phyloP scores from a whole-genome alignment of 2,888 invertebrate species.

The Strigamia transsilvanica region DNA sequence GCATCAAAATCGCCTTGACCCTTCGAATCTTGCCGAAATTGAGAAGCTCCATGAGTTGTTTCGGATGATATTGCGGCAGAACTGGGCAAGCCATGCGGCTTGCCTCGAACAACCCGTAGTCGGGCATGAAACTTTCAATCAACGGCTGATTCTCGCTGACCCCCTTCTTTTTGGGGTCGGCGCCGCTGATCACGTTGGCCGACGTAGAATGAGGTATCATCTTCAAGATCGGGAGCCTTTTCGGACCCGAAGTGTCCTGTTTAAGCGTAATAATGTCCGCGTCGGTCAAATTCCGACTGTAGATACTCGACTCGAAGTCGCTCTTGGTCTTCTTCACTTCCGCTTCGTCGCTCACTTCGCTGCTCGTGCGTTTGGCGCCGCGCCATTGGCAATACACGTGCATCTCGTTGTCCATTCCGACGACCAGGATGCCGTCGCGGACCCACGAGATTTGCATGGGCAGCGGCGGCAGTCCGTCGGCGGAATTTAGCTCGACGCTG shows the following conservation, averaged over 20 bases:
- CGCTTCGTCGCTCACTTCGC: background rate
- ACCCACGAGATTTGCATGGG: conserved; percentile 99
- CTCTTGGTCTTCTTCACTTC: conserved; percentile 18
- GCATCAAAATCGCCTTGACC: conserved; percentile 97
- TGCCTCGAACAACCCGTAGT: conserved; percentile 95
- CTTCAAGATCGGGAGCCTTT: conserved; percentile 56
- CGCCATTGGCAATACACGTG: conserved; percentile 98
- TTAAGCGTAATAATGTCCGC: conserved; percentile 59
- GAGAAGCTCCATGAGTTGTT: conserved; percentile 96
- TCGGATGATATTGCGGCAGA: conserved; percentile 98
- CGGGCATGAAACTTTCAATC: conserved; percentile 76
- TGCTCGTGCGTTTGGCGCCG: background rate
- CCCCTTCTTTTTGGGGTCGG: conserved; percentile 58
- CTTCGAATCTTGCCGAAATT: conserved; percentile 98
- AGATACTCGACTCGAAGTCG: conserved; percentile 57
- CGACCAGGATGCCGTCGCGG: conserved; percentile 94
- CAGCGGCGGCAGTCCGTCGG: conserved; percentile 93
- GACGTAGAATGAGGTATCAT: conserved; percentile 58
- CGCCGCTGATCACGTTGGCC: conserved; percentile 56
- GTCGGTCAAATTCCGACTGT: conserved; percentile 61
- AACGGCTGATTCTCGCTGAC: background rate
- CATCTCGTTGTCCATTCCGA: conserved; percentile 99
- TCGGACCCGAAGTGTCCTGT: conserved; percentile 58
- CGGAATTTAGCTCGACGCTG: conserved; percentile 88
- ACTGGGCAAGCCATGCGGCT: conserved; percentile 97